phyloP scores from a whole-genome alignment of 2,888 invertebrate species.

The Nomada ferruginata region DNA sequence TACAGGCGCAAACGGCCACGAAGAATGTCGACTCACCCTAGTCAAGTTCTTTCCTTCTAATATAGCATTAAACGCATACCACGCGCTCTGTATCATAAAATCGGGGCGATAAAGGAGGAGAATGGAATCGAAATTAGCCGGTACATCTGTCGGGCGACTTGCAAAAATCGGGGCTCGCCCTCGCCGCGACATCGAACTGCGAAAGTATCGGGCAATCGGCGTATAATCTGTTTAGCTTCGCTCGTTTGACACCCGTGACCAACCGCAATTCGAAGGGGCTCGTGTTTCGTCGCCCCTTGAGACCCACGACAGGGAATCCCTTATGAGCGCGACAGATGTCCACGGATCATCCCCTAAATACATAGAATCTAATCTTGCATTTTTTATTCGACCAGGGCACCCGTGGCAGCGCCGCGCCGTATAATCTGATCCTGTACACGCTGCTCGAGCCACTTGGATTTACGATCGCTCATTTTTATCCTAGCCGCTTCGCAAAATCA shows the following conservation, averaged over 20 bases:
- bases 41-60: constrained; percentile 67
- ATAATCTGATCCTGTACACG: constrained; percentile 20
- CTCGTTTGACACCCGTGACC: constrained; percentile 79
- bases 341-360: constrained; percentile 73
- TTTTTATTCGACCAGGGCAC: constrained; percentile 62
- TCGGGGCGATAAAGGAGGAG: constrained; percentile 22
- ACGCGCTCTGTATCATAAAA: constrained; percentile 25
- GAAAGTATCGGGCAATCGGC: constrained; percentile 72
- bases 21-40: constrained; percentile 46
- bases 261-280: constrained; percentile 70
- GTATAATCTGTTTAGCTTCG: constrained; percentile 81
- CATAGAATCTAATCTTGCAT: constrained; percentile 67
- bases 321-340: constrained; percentile 77
- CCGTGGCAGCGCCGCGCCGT: neutral
- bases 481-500: constrained; percentile 4
- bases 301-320: constrained; percentile 69
- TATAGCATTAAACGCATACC: constrained; percentile 78
- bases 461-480: constrained; percentile 9
- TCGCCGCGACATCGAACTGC: constrained; percentile 28
- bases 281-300: constrained; percentile 50
- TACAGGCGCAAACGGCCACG: constrained; percentile 1
- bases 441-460: neutral
- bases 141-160: constrained; percentile 75
- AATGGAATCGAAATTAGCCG: constrained; percentile 72
- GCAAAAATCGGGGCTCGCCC: constrained; percentile 21